Conservation (phyloP, 2,113 vertebrate genomes). For the Macquaria ambigua region DNA sequence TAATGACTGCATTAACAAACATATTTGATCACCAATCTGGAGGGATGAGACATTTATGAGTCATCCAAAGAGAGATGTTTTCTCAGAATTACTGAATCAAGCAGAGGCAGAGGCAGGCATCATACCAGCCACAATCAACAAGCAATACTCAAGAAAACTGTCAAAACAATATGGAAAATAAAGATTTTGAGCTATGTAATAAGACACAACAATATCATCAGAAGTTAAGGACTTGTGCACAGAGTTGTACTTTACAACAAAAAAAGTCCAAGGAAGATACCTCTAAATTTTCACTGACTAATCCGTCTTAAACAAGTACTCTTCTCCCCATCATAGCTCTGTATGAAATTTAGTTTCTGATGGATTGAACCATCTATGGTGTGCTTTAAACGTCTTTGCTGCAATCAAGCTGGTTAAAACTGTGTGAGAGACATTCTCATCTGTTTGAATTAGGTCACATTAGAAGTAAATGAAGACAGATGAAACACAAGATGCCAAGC, state of each 20-base stretch:
- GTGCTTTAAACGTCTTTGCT: slow-evolving; percentile 55
- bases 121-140: background rate
- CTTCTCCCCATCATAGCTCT: slow-evolving; percentile 12
- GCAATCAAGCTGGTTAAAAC: slow-evolving; percentile 67
- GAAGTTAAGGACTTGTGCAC: background rate
- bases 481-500: slow-evolving; percentile 61
- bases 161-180: background rate
- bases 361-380: slow-evolving; percentile 58
- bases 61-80: slow-evolving; percentile 36
- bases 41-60: slow-evolving; percentile 50
- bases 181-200: background rate
- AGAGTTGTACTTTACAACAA: background rate
- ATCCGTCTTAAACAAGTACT: slow-evolving; percentile 36
- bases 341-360: slow-evolving; percentile 37
- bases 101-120: background rate
- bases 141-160: background rate
- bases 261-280: background rate
- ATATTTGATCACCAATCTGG: slow-evolving; percentile 56
- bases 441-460: slow-evolving; percentile 78
- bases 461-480: slow-evolving; percentile 74
- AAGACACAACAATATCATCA: background rate
- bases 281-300: slow-evolving; percentile 18
- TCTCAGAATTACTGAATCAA: slow-evolving; percentile 25
- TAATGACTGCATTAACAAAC: slow-evolving; percentile 51
- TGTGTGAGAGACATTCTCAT: slow-evolving; percentile 66